Base-by-base conservation (phyloP, 2,797 vertebrate species). In the Paguma larvata region DNA sequence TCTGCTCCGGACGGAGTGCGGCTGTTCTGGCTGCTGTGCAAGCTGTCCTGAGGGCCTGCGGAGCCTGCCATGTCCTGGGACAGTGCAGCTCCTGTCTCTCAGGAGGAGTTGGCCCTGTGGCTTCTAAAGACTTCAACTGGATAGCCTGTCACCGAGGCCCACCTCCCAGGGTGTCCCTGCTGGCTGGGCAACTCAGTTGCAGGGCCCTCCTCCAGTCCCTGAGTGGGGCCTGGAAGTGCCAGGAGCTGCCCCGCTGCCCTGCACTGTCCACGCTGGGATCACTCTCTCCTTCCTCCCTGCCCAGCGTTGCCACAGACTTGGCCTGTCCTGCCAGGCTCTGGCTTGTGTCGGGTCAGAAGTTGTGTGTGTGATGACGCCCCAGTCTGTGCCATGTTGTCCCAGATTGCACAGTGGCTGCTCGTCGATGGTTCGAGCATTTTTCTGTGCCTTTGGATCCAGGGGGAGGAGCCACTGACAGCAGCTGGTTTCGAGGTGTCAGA, bases 1-100 rank as follows among this genome's bases (percentile, higher is more conserved):
- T 91, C 82, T 90, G 21, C 73, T 88, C 63, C 70, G 92, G 68
- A 16, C 32, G 70, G 86, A 85, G 51, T 10, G 2, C 78, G 48
- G 27, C 75, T 65, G 51, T 93, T 91, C 46, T 73, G 30, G 73
- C 90, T 63, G 5, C 94, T 92, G 75, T 84, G 85, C 41, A 93
- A 89, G 46, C 68, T 89, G 91, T 90, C 51, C 32, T 53, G 34
- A 48, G 73, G 94, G 59, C 48, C 48, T 72, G n/a, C 1, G 0
- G 59, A 72, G 62, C 70, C 70, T n/a, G 89, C 27, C 6, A 0
- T 87, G 79, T 41, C 73, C 85, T 90, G 18, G 51, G 86, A 51
- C 34, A 11, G 6, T 23, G 63, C 18, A 59, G 38, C 34, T 80
- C 12, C 6, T 59, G 44, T 80, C 18, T 90, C 44, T 80, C 23